Evolutionary conservation across 2,888 invertebrate species (phyloP).

Genomic region (Ethmia dodecea): DNA sequence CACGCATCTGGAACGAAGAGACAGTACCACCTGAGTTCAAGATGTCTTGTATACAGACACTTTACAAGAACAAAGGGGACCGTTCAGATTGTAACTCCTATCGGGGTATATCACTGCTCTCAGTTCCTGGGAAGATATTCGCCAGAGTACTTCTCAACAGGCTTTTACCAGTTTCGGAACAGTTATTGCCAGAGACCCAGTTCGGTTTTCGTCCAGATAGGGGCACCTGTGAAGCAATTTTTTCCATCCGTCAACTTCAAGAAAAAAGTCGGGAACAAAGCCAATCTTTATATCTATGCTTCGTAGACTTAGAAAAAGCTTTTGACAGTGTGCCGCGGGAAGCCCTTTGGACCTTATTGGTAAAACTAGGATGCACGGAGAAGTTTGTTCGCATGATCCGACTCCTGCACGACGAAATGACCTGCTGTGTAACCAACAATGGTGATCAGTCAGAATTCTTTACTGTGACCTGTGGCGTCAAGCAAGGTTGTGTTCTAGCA

Average conservation of each 20-base stretch:
- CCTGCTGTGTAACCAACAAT: slow-evolving; percentile 13
- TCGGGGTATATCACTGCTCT: background rate
- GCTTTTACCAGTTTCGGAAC: slow-evolving; percentile 9
- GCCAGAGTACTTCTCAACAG: background rate
- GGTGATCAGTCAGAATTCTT: slow-evolving; percentile 11
- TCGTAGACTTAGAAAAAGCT: background rate
- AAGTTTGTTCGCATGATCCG: slow-evolving; percentile 2
- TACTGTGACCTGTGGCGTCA: slow-evolving; percentile 16
- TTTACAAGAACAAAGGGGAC: slow-evolving; percentile 6
- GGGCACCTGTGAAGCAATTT: slow-evolving; percentile 14
- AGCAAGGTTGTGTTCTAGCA: slow-evolving; percentile 13
- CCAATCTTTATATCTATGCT: background rate
- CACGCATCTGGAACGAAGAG: slow-evolving; percentile 14
- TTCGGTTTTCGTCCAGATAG: slow-evolving; percentile 21
- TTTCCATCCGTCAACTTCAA: slow-evolving; percentile 6
- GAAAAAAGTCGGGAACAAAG: slow-evolving; percentile 3
- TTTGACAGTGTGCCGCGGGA: no score
- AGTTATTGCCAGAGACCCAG: slow-evolving; percentile 18
- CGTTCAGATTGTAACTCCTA: background rate
- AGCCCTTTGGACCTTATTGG: slow-evolving; percentile 7
- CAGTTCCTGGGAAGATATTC: background rate
- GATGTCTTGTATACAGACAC: slow-evolving; percentile 7
- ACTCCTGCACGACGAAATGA: slow-evolving; percentile 6
- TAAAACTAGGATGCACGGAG: slow-evolving; percentile 10
- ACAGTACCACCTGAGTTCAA: slow-evolving; percentile 7